A percentile compares a stretch with the other conserved stretches of the same genome.
phyloP scores from a whole-genome alignment of 2,113 vertebrate species.

The human region DNA sequence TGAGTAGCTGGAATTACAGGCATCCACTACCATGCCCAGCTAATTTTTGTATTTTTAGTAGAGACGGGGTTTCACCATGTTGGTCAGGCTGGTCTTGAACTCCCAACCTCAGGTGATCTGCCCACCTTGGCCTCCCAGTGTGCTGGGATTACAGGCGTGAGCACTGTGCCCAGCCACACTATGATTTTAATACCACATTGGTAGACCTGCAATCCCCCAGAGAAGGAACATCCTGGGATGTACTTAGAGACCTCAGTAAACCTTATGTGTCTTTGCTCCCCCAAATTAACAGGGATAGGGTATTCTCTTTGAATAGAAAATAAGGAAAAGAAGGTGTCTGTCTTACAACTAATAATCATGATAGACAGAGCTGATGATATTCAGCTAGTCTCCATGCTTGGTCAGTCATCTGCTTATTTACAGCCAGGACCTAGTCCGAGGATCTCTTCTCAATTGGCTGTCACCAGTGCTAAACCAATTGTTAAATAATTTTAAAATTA shows the following conservation, averaged over 20 bases:
- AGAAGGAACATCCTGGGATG: background rate
- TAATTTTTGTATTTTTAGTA: too few relatives aligned
- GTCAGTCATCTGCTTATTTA: background rate
- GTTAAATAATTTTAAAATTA: slow-evolving; percentile 2
- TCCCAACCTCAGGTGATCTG: too few relatives aligned
- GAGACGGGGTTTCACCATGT: too few relatives aligned
- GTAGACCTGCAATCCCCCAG: background rate
- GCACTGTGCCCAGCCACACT: background rate
- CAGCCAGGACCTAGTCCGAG: background rate
- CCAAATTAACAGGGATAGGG: background rate
- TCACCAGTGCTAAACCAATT: background rate
- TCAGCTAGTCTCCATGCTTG: background rate
- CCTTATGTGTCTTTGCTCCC: background rate
- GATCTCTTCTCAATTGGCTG: background rate
- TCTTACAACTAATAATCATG: background rate
- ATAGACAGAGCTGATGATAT: background rate
- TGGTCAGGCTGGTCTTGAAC: too few relatives aligned
- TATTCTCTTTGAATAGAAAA: background rate
- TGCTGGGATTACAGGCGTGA: too few relatives aligned
- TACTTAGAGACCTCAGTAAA: background rate
- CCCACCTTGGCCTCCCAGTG: too few relatives aligned
- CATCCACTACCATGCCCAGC: too few relatives aligned
- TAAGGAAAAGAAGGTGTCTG: background rate
- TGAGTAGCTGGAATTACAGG: too few relatives aligned
- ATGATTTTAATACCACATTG: background rate